Evolutionary conservation across 2,888 invertebrate genomes (phyloP), one percentile per base, ranked within the genome.

Genomic region (Eupithecia inturbata): DNA sequence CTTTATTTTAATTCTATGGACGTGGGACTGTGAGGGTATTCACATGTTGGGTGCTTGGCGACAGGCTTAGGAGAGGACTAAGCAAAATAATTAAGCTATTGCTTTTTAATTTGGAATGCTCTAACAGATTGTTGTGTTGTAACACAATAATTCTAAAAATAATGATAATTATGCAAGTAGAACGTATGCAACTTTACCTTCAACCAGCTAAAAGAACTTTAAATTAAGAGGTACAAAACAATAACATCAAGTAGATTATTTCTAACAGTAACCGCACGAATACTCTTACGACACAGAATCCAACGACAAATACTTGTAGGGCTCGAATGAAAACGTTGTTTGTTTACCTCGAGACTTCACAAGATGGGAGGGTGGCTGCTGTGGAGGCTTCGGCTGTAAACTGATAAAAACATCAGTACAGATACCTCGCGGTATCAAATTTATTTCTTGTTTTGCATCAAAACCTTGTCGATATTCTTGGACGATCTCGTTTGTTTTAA

Each of bases 271-370:
- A 68, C 69, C 41, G 19, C 33, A 33, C 64, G 75, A 71, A 72
- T 74, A 73, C 72, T 74, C 72, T 73, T 70, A 72, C 71, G 22
- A 26, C 53, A 53, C 53, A 53, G 22, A 53, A 53, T 26, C 4
- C 53, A 26, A 12, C 22, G 53, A 9, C 12, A 53, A 53, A 53
- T 26, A 53, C 12, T 26, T 73, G 70, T 67, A 77, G 70, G 75
- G 64, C 71, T 57, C 53, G 75, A 78, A 75, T 64, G 22, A 26
- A 53, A 22, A 62, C 68, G 67, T 68, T 77, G 78, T 78, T 79
- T 74, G 79, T 77, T 78, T 74, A 74, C 72, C 75, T 71, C 71
- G 71, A 68, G 71, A 41, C 66, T 53, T 53, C 53, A 49, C 9
- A n/a, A 53, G 22, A 53, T 22, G 10, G 33, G 53, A 62, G 67